phyloP scores from a whole-genome alignment of 1,140 invertebrate species.

The Drosophila sechellia region DNA sequence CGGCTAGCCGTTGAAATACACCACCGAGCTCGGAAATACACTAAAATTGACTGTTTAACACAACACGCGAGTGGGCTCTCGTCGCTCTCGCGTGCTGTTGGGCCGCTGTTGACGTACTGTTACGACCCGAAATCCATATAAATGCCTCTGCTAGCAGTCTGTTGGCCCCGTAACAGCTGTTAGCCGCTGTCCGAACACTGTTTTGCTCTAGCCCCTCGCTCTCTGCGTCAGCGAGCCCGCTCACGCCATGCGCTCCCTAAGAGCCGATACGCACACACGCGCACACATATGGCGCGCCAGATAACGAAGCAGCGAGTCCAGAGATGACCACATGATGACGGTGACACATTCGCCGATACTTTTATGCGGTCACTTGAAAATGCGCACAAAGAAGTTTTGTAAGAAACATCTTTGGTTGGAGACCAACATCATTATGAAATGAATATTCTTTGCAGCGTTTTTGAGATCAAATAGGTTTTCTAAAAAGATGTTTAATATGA shows the following conservation, averaged over 20 bases:
- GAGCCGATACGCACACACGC: conserved; percentile 23
- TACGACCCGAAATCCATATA: conserved; percentile 8
- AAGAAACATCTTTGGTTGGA: too few relatives aligned
- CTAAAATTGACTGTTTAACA: conserved; percentile 5
- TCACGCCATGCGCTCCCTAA: conserved; percentile 32
- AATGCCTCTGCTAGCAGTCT: conserved; percentile 11
- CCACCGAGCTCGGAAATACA: conserved; percentile 7
- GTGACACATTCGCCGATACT: conserved; percentile 3
- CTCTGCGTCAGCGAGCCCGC: conserved; percentile 47
- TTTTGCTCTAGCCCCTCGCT: conserved; percentile 11
- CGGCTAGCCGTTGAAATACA: conserved; percentile 14
- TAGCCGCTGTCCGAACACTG: neutral
- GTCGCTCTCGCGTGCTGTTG: conserved; percentile 7
- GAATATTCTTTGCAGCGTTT: neutral
- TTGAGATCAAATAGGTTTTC: neutral
- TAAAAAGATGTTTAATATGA: too few relatives aligned
- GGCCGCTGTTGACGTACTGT: neutral
- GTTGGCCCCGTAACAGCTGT: conserved; percentile 4
- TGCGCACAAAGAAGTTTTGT: neutral
- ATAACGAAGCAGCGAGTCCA: conserved; percentile 32
- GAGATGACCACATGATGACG: conserved; percentile 33
- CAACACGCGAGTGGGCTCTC: conserved; percentile 1
- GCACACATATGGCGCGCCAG: conserved; percentile 49
- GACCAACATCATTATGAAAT: neutral
- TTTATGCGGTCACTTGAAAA: conserved; percentile 1